Evolutionary conservation across 2,113 vertebrate species (phyloP), one percentile per base, ranked within the genome.

Genomic region (Cariama cristata): DNA sequence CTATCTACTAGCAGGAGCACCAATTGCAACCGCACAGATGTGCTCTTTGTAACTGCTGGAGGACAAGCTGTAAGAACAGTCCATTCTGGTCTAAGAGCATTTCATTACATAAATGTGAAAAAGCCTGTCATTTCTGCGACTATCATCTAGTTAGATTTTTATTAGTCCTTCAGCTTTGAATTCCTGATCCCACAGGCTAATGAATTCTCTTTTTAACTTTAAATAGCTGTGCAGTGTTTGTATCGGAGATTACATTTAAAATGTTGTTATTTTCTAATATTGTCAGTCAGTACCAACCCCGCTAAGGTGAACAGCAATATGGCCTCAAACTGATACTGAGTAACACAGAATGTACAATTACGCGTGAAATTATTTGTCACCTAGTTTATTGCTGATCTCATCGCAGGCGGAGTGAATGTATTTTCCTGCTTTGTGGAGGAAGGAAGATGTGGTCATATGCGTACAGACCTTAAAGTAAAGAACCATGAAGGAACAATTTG

Each of bases 111-210:
- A 90, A 83, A 91, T 8, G 13, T 4, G 8, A 62, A 89, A 86
- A 89, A 60, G 20, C 24, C 26, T 86, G 50, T 91, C 38, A 67
- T 63, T 89, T 69, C 56, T 72, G 12, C 79, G 52, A 90, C 47
- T 71, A 15, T 84, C 47, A 76, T 79, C 84, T 58, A 52, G 49
- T 49, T 85, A 85, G 56, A n/a, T 59, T 86, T 86, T 87, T 88
- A 92, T 90, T 90, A 86, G 33, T 52, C 52, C 40, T 80, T 74
- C 45, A 90, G n/a, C 55, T 94, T 93, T 86, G 69, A 96, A 83
- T 88, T 88, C 42, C 19, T 26, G 47, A 73, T 83, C 53, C 68
- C 30, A n/a, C 24, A 33, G 32, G 10, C 18, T 88, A 93, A 94
- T 75, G 79, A 89, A 76, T 63, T 92, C 14, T 83, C 66, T 79